Percentiles rank a stretch among this genome's conserved stretches.
phyloP scores from a whole-genome alignment of 1,140 invertebrate species.

The Eurosta solidaginis region DNA sequence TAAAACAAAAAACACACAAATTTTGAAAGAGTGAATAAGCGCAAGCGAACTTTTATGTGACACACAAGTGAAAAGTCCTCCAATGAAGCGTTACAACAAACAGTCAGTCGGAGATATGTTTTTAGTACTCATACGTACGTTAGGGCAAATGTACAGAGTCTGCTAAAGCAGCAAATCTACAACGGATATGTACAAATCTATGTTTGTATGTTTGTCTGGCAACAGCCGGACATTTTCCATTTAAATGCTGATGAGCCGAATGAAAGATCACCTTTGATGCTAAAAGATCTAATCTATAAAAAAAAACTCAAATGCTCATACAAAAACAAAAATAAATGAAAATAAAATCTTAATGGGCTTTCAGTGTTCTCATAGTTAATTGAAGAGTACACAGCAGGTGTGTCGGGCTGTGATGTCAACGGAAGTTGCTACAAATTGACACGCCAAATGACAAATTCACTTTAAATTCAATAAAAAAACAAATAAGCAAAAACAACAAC shows the following conservation, averaged over 20 bases:
- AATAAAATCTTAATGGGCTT: conserved; percentile 9
- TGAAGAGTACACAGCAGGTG: conserved; percentile 18
- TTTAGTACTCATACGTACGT: background rate
- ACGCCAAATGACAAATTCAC: conserved; percentile 1
- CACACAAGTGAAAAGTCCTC: background rate
- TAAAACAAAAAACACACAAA: too few species aligned
- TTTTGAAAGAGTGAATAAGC: too few species aligned
- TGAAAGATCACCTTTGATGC: conserved; percentile 13
- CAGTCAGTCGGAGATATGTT: background rate
- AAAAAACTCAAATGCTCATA: background rate
- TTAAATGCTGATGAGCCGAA: conserved; percentile 12
- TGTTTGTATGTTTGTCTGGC: background rate
- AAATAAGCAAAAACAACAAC: background rate
- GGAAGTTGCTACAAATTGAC: conserved; percentile 22
- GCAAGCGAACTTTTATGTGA: background rate
- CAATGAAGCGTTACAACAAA: background rate
- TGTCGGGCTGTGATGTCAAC: background rate
- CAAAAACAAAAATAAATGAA: background rate
- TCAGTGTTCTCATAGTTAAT: conserved; percentile 1
- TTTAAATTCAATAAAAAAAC: background rate
- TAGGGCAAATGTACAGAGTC: background rate
- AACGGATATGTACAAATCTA: background rate
- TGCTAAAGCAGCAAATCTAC: too few species aligned
- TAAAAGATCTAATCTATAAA: background rate
- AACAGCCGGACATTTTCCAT: conserved; percentile 19